Evolutionary conservation across 23 tunicate genomes (phyloP).

Genomic region (Trididemnum nubilum): DNA sequence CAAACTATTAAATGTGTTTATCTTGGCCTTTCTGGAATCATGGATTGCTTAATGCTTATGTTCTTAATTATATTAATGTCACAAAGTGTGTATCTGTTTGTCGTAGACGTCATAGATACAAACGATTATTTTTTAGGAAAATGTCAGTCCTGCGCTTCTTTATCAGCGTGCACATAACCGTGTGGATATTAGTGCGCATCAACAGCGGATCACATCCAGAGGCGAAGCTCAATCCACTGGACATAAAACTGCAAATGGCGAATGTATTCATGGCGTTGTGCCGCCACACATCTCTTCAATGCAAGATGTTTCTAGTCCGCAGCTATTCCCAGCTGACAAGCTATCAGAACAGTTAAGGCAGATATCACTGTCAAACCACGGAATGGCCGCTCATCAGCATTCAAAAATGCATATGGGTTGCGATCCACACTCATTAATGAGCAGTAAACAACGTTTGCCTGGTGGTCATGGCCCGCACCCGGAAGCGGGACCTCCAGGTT

Average conservation of each 20-base stretch:
- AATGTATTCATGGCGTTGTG: neutral
- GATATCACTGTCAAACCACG: neutral
- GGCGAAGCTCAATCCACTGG: neutral
- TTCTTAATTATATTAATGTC: too few species aligned
- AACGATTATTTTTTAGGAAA: neutral
- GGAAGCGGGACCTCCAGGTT: neutral
- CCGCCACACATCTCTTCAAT: neutral
- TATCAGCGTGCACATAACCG: neutral
- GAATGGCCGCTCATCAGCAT: neutral
- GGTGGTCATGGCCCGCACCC: neutral
- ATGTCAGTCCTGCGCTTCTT: neutral
- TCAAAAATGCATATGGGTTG: neutral
- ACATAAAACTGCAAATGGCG: neutral
- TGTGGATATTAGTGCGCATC: neutral
- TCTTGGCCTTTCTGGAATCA: too few species aligned
- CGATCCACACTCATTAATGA: neutral
- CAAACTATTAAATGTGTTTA: too few species aligned
- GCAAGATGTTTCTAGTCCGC: neutral
- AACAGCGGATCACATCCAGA: neutral
- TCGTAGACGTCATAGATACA: too few species aligned
- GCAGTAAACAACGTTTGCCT: neutral
- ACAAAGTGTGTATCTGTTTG: too few species aligned
- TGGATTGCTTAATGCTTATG: too few species aligned
- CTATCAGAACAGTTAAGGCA: neutral
- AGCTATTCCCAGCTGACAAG: too few species aligned